Evolutionary conservation across 2,113 vertebrate species (phyloP).

Genomic region (Gobiocypris rarus): DNA sequence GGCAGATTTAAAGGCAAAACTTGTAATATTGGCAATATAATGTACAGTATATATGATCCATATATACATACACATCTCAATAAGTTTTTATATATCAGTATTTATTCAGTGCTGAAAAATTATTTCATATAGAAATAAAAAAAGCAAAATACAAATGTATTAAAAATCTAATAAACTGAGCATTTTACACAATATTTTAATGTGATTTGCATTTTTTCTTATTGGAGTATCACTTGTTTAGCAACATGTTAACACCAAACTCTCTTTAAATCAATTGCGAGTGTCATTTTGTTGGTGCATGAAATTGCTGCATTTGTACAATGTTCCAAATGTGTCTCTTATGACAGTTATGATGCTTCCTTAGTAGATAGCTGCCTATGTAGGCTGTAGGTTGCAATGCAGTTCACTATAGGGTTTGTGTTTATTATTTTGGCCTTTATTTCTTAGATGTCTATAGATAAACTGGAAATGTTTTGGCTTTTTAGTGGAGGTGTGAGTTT

Average conservation of each 20-base stretch:
- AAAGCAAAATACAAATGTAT: no score
- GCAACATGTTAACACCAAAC: neutral
- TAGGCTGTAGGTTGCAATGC: neutral
- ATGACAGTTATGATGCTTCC: neutral
- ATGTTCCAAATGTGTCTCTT: neutral
- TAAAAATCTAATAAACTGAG: neutral
- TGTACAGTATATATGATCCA: no score
- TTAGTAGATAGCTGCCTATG: neutral
- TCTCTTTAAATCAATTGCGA: neutral
- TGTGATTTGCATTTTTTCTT: neutral
- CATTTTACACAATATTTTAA: neutral
- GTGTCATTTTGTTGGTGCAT: neutral
- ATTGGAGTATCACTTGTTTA: neutral
- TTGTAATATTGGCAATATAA: no score
- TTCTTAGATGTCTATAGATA: neutral
- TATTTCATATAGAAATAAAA: no score
- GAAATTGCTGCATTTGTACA: neutral
- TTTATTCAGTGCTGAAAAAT: neutral
- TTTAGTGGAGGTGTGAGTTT: neutral
- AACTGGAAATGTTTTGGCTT: neutral
- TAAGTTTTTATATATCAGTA: neutral
- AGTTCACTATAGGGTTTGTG: neutral
- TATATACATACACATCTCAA: no score
- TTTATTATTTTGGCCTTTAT: neutral
- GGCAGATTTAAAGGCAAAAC: no score